Evolutionary conservation across 2,797 vertebrate species (phyloP), one percentile per base, ranked within the genome.

Genomic region (Hoplostethus atlanticus): DNA sequence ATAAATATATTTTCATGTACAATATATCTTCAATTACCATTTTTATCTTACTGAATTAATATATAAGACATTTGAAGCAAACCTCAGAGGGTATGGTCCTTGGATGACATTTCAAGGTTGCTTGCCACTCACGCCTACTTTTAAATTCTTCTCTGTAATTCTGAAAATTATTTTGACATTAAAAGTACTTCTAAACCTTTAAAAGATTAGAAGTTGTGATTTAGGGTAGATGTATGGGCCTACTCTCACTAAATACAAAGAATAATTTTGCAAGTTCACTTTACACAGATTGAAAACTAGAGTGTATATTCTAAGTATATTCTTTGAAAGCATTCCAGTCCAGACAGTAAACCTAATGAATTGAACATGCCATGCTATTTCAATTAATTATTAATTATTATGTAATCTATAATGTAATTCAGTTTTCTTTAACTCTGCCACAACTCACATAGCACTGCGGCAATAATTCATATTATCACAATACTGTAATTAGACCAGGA

Each of bases 81-180:
- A 50, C 17, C 12, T 73, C 53, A 71, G 8, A 53, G n/a, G 48
- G 51, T 47, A 12, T 42, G 40, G 36, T 12, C 59, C 5, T 56
- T 69, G 13, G 5, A 67, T 59, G 25, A 50, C n/a, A 69, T 68
- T 60, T 58, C n/a, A 67, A 34, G 13, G n/a, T 11, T 52, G 40
- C 21, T 52, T 71, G 59, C 1, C 64, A 34, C 31, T 48, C 44
- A 21, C 11, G 51, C 13, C 44, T 46, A 46, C 15, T 15, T 46
- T 15, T 5, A 5, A 46, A 46, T 3, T 4, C 3, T 3, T 4
- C 3, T 25, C 3, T 42, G 42, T 17, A 10, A 60, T 57, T 58
- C 4, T 6, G 6, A 6, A 3, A 10, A n/a, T 30, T 38, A 36
- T 54, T 42, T 2, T 51, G 8, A 38, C 2, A 16, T 2, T 52